Base-by-base conservation (phyloP, 2,113 vertebrate genomes). In the Rhinolophus ferrumequinum region DNA sequence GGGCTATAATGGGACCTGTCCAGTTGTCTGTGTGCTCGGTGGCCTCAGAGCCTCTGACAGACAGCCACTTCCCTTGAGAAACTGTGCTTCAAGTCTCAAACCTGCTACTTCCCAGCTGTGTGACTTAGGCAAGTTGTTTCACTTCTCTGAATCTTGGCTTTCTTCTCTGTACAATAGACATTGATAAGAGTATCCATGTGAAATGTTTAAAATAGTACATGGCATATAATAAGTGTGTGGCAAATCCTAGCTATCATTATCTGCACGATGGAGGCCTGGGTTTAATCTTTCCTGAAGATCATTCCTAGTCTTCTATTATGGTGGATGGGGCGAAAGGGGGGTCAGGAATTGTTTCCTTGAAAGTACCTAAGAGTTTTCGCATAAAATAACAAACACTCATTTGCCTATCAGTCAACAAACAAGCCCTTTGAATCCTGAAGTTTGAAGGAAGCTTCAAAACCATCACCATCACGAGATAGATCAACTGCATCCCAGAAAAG, bases 371-470 rank as follows among this genome's bases (percentile, higher is more conserved):
- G 35, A 38, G n/a, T 52, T 75, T 90, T 60, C 16, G 7, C 38
- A 79, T 77, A 50, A 95, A 94, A 90, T 86, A 86, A 89, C 70
- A 88, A 93, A 66, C 15, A 54, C 19, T 81, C 21, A 19, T 72
- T 58, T 85, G 77, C 5, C 16, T 67, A 56, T 81, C n/a, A 88
- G 67, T 80, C 66, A 50, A 9, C 47, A 52, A 77, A 93, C 13
- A 84, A 88, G 21, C n/a, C 24, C n/a, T 96, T 89, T 90, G 93
- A 85, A 58, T 56, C 41, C 75, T 86, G 24, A 91, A 69, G 66
- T 66, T 84, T 91, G 56, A 89, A 86, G 28, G 60, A 96, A 92
- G 41, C 66, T 95, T 93, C 24, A 56, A 82, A 82, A 89, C 69
- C 75, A 93, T 69, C 52, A 79, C 8, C 72, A 72, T 92, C n/a